Base-by-base conservation (phyloP, 1,140 invertebrate species). In the Stenopsyche tienmushanensis region DNA sequence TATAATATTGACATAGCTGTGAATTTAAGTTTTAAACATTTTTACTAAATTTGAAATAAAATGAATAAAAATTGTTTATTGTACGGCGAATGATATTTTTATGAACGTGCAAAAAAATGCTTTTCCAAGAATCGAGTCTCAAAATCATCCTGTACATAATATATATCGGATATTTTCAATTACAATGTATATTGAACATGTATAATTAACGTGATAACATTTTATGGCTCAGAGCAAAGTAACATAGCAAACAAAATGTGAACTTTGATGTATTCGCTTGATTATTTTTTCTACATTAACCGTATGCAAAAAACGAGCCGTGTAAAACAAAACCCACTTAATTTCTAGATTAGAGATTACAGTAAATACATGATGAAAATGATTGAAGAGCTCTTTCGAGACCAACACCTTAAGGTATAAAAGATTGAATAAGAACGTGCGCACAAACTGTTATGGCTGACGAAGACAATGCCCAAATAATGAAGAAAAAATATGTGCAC, bases 321-420 rank as follows among this genome's bases (percentile, higher is more conserved):
- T 65, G 64, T 58, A 60, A 66, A 62, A 60, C 64, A 66, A 67
- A 67, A 67, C 65, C 65, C 65, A 67, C 65, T 67, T 67, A 67
- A 67, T 67, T 67, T 67, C 18, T 26, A 62, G 65, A 67, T 67
- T 67, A 67, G 25, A 67, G 65, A 67, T 67, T 57, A 67, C 59
- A 63, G 62, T 67, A 63, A 21, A 24, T 9, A 53, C 50, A 34
- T 34, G 45, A 34, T 34, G 29, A 34, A 13, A 34, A 34, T 34
- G 29, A 34, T 34, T 5, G 29, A 34, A 34, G 29, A 34, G 29
- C 29, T 13, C 29, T 5, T 34, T 13, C 29, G 29, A 34, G 29
- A 34, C 29, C n/a, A n/a, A n/a, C n/a, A n/a, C n/a, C n/a, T n/a
- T n/a, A n/a, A n/a, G n/a, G n/a, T n/a, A n/a, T n/a, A n/a, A n/a